Base-by-base conservation (phyloP, 1,140 invertebrate genomes). In the Cylas formicarius region DNA sequence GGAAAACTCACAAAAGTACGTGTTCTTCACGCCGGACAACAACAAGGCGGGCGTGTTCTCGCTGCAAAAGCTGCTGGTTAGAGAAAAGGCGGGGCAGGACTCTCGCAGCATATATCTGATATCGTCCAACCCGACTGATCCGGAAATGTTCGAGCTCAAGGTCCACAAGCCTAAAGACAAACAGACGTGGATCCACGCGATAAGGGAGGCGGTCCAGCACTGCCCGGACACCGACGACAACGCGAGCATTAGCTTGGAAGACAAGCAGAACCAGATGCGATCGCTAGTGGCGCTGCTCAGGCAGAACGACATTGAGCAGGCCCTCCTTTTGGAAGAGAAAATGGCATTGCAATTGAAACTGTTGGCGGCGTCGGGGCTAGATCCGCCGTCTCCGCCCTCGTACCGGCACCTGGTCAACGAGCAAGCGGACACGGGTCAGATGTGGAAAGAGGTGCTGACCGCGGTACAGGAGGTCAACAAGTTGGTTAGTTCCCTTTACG, bases 91-190 rank as follows among this genome's bases (percentile, higher is more conserved):
- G 2, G 90, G 88, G 24, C 81, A 86, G 45, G 89, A 92, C 54
- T 87, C 86, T 6, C 74, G 84, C 2, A 86, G 86, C 1, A 84
- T 94, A 55, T 93, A 93, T 68, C 72, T 94, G 17, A 91, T 94
- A 53, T 87, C 84, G 42, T 86, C 84, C 29, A 87, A 87, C 61
- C 84, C 86, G 1, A 74, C 75, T 1, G 84, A 87, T 54, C 90
- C 91, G 0, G 93, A 95, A 69, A 95, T 96, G 91, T 95, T 94
- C 63, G 91, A 96, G 65, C 69, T 97, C 10, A 84, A 93, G 58
- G 88, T 93, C 45, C 79, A 84, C 50, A 83, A 86, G 28, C 86
- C 87, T 9, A 86, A 88, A 60, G 88, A 94, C 46, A 88, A 90
- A 57, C 81, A 85, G 53, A 66, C 79, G 1, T 96, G 92, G 92